Evolutionary conservation across 92 coral and sea anemone species (phyloP).

Genomic region (Palythoa grandiflora): DNA sequence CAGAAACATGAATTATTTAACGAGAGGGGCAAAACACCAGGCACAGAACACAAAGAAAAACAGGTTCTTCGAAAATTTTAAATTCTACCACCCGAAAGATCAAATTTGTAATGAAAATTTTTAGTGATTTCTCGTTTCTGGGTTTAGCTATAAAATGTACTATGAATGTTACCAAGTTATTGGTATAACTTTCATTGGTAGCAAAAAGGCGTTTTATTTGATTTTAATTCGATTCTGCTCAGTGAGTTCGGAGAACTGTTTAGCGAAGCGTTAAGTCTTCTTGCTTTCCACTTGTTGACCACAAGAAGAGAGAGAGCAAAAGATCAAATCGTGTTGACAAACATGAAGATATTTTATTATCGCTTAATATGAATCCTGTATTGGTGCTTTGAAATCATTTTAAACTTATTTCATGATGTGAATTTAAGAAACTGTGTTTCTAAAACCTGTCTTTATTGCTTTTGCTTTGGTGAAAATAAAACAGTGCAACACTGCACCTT

Average conservation of each 20-base stretch:
- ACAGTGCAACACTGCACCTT: no score
- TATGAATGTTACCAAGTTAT: not conserved
- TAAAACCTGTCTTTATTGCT: no score
- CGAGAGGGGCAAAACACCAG: conserved; percentile 20
- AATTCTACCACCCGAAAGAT: conserved; percentile 60
- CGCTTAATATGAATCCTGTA: not conserved
- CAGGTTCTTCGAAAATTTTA: conserved; percentile 46
- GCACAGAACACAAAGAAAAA: conserved; percentile 34
- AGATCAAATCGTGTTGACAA: conserved; percentile 68
- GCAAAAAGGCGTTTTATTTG: not conserved
- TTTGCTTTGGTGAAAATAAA: no score
- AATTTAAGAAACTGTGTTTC: no score
- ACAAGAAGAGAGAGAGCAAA: conserved; percentile 57
- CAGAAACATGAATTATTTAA: conserved; percentile 27
- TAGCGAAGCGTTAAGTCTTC: not conserved
- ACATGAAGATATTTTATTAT: conserved; percentile 11
- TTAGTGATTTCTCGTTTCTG: not conserved
- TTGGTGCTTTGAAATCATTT: not conserved
- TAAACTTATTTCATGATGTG: not conserved
- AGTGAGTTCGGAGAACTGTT: not conserved
- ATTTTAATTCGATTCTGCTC: conserved; percentile 5
- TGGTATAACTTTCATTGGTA: not conserved
- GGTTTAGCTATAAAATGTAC: not conserved
- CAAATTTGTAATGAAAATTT: conserved; percentile 29
- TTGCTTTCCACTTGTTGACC: conserved; percentile 29